These are phyloP conservation scores for Anarrhichthys ocellatus DNA, from an alignment of 2,113 vertebrate genomes.

Conservation along the genomic window DNA sequence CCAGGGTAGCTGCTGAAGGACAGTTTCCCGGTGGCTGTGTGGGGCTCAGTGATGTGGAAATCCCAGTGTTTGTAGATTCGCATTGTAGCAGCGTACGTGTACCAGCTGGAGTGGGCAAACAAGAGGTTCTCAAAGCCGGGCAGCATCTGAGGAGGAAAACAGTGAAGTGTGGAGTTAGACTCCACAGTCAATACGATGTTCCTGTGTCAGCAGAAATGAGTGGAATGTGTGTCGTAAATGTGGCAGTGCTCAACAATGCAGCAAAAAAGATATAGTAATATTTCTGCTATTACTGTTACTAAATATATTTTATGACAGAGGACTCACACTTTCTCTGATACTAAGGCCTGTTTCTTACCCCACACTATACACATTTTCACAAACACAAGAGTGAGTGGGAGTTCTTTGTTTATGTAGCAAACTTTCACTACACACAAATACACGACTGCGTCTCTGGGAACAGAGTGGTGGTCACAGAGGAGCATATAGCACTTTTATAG, in stretches of 20 bases:
- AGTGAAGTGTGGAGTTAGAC: no score
- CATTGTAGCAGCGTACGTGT: conserved; percentile 91
- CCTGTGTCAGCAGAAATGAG: no score
- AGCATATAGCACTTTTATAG: background rate
- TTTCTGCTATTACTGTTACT: background rate
- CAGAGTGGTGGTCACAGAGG: no score
- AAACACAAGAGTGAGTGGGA: background rate
- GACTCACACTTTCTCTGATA: background rate
- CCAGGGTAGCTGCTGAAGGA: conserved; percentile 98
- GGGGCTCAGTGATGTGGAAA: conserved; percentile 85
- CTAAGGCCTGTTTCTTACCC: background rate
- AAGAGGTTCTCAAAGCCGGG: conserved; percentile 93
- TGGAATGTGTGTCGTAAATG: background rate
- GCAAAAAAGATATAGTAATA: background rate
- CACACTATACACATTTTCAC: background rate
- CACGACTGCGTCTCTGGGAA: background rate
- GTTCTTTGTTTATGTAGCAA: background rate
- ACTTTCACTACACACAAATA: background rate
- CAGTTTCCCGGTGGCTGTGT: conserved; percentile 84
- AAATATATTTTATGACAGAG: background rate
- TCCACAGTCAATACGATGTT: no score
- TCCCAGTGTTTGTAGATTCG: conserved; percentile 96
- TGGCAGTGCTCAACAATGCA: background rate
- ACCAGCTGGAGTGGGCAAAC: conserved; percentile 96
- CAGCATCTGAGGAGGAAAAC: conserved; percentile 83